Conservation (phyloP, 1,140 invertebrate species). For the Ylistrum balloti region DNA sequence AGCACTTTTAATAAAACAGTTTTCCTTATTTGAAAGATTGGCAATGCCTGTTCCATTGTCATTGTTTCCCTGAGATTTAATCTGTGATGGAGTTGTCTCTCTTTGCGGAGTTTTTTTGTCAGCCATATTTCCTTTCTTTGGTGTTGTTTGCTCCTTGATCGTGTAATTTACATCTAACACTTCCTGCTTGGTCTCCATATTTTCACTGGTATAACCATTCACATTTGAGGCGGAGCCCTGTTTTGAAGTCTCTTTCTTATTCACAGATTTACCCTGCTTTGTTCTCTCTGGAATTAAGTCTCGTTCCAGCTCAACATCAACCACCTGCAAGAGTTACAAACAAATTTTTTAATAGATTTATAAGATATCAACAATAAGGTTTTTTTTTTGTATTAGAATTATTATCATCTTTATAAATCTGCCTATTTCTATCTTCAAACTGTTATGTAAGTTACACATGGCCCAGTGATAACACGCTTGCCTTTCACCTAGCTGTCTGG, state of each 20-base stretch:
- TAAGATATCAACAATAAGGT: too few relatives aligned
- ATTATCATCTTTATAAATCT: too few relatives aligned
- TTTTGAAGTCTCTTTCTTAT: not conserved
- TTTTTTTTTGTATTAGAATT: too few relatives aligned
- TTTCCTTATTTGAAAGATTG: not conserved
- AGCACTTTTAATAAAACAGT: not conserved
- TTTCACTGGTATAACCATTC: not conserved
- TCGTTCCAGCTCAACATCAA: conserved; percentile 61
- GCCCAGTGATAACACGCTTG: too few relatives aligned
- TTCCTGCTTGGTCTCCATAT: not conserved
- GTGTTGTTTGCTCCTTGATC: not conserved
- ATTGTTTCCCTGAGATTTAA: not conserved
- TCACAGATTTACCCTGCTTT: conserved; percentile 42
- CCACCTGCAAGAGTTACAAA: conserved; percentile 60
- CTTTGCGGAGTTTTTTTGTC: not conserved
- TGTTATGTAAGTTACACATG: too few relatives aligned
- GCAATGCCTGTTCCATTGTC: not conserved
- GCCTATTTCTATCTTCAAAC: too few relatives aligned
- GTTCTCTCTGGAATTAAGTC: conserved; percentile 43
- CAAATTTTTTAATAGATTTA: too few relatives aligned
- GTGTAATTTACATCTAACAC: not conserved
- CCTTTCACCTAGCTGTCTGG: too few relatives aligned
- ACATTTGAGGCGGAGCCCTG: not conserved
- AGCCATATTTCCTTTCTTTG: not conserved
- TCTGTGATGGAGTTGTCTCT: not conserved